These are phyloP conservation scores for Pterophyllum scalare DNA, from an alignment of 2,113 vertebrate species.

Conservation along the genomic window DNA sequence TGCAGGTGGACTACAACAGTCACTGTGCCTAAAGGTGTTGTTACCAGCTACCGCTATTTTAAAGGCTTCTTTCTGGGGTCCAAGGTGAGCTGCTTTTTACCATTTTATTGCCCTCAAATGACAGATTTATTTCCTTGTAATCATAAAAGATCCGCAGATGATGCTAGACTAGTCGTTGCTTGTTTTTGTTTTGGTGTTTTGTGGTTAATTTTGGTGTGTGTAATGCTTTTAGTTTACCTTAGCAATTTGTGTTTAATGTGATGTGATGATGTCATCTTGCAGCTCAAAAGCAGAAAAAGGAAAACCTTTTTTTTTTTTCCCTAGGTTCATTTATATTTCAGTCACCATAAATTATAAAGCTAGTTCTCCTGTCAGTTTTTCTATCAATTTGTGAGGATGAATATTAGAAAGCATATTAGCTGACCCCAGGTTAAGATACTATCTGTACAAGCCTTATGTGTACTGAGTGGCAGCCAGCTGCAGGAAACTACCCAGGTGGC, in stretches of 20 bases:
- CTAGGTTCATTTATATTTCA: background rate
- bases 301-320: background rate
- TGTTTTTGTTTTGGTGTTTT: background rate
- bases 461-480: background rate
- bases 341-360: background rate
- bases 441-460: background rate
- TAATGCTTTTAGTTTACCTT: background rate
- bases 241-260: background rate
- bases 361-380: no score
- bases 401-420: background rate
- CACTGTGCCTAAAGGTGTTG: conserved; percentile 81
- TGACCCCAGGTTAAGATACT: background rate
- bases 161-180: background rate
- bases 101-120: background rate
- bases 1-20: conserved; percentile 84
- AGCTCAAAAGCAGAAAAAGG: background rate
- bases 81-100: conserved; percentile 82
- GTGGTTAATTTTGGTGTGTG: background rate
- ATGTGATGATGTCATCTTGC: background rate
- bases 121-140: background rate
- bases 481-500: conserved; percentile 1
- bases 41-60: conserved; percentile 90
- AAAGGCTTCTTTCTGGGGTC: conserved; percentile 91
- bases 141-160: background rate
- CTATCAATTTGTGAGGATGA: background rate